A percentile compares a stretch with the other conserved stretches of the same genome.
Conservation (phyloP, 2,113 vertebrate species). For the Vidua macroura region DNA sequence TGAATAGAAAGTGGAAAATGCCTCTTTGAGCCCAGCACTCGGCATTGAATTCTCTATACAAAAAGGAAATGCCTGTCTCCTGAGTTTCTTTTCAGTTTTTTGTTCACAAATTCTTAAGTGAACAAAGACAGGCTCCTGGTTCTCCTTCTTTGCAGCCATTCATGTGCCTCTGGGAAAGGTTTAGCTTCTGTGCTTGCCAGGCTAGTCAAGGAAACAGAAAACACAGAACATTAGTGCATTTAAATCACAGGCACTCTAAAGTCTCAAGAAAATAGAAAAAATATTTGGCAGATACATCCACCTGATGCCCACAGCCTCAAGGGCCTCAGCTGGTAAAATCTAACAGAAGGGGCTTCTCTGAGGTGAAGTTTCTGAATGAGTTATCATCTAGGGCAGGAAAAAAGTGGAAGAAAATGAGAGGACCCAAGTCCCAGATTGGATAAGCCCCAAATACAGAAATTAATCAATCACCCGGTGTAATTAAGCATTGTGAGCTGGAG, state of each 20-base stretch:
- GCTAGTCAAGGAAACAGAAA: conserved; percentile 9
- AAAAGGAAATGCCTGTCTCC: conserved; percentile 4
- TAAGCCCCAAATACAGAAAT: background rate
- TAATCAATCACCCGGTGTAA: background rate
- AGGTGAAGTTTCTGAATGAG: background rate
- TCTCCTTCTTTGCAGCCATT: conserved; percentile 2
- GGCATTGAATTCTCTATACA: background rate
- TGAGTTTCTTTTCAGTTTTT: background rate
- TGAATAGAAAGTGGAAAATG: background rate
- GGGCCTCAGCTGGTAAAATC: fast-evolving
- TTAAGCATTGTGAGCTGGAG: background rate
- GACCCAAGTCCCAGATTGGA: background rate
- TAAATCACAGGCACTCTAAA: background rate
- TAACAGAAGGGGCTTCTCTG: background rate
- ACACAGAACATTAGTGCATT: background rate
- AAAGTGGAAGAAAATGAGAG: background rate
- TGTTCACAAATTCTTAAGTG: background rate
- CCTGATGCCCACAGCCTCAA: background rate
- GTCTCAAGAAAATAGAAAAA: background rate
- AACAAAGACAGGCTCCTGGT: conserved; percentile 3
- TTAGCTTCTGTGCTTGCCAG: background rate
- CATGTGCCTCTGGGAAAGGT: background rate
- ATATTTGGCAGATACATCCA: background rate
- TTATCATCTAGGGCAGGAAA: background rate
- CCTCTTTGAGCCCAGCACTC: background rate